phyloP scores from a whole-genome alignment of 2,888 invertebrate genomes.

The Parasteatoda lunata region DNA sequence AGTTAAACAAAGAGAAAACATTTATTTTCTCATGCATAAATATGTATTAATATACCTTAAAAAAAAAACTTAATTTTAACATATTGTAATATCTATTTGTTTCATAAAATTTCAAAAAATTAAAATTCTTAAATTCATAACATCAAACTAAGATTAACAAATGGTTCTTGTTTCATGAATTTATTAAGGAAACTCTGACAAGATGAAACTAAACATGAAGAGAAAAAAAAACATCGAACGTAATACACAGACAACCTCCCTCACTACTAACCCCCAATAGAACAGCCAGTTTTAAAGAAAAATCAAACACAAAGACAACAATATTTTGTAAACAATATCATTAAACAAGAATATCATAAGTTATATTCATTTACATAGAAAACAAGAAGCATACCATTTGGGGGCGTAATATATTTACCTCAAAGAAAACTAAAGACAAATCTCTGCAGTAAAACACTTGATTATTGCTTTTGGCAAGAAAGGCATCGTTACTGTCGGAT shows the following conservation, averaged over 20 bases:
- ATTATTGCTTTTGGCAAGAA: constrained; percentile 75
- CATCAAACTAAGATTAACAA: background rate
- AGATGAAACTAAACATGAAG: too few relatives aligned
- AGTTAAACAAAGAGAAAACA: constrained; percentile 56
- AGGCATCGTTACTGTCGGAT: constrained; percentile 71
- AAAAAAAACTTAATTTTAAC: too few relatives aligned
- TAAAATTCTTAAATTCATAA: background rate
- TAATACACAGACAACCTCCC: too few relatives aligned
- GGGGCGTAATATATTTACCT: constrained; percentile 69
- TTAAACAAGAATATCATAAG: too few relatives aligned
- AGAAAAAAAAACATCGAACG: too few relatives aligned
- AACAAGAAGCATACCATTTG: background rate
- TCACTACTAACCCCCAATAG: background rate
- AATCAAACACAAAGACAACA: too few relatives aligned
- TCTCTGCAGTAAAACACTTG: constrained; percentile 75
- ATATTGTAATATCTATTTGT: background rate
- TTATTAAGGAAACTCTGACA: too few relatives aligned
- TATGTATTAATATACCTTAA: too few relatives aligned
- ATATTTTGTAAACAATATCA: too few relatives aligned
- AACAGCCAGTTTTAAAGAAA: background rate
- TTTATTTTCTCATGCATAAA: too few relatives aligned
- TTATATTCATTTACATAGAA: too few relatives aligned
- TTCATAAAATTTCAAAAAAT: background rate
- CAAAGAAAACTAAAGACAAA: constrained; percentile 75
- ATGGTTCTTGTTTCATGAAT: too few relatives aligned